Evolutionary conservation across 2,113 vertebrate species (phyloP), one percentile per base, ranked within the genome.

Genomic region (Trogon melanurus): DNA sequence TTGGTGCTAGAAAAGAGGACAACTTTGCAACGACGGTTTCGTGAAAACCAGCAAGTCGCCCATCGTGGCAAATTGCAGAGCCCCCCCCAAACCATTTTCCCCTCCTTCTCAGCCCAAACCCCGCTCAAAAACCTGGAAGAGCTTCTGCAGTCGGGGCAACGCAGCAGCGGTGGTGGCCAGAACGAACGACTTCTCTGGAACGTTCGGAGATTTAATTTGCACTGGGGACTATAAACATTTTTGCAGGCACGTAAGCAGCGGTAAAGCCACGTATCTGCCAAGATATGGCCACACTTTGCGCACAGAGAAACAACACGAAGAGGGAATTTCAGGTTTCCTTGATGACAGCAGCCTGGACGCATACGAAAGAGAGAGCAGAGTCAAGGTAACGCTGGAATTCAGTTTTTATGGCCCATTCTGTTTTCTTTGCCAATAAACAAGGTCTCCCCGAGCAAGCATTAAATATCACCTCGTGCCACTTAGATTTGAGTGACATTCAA

Each of bases 1-100:
- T 61, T 7, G 5, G 44, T 2, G 10, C 70, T 38, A 23, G 19
- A 54, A 62, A 48, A 66, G 22, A 54, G 9, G 66, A 12, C 25
- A 23, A 74, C 2, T 25, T 51, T 34, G 21, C 32, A 23, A 32
- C 17, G 7, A 16, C 2, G 41, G 23, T 8, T 56, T 34, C 4
- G 18, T 5, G 21, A 74, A 66, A 66, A 9, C 8, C 30, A 74
- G 22, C 21, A 61, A 38, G 82, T 20, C 0, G 0, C 34, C 41
- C 44, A 27, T 9, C 3, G 0, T 0, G 0, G 41, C 29, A 71
- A 67, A 81, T 0, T 1, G 10, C 23, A 47, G 45, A 86, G 26
- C 3, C 13, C 7, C 9, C 26, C 26, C 18, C 1, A 3, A 41
- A 53, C 4, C 32, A 23, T 14, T 22, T 22, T 44, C 17, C 17